Evolutionary conservation across 2,797 vertebrate genomes (phyloP), one percentile per base, ranked within the genome.

Genomic region (Hydrocynus forskahlii): DNA sequence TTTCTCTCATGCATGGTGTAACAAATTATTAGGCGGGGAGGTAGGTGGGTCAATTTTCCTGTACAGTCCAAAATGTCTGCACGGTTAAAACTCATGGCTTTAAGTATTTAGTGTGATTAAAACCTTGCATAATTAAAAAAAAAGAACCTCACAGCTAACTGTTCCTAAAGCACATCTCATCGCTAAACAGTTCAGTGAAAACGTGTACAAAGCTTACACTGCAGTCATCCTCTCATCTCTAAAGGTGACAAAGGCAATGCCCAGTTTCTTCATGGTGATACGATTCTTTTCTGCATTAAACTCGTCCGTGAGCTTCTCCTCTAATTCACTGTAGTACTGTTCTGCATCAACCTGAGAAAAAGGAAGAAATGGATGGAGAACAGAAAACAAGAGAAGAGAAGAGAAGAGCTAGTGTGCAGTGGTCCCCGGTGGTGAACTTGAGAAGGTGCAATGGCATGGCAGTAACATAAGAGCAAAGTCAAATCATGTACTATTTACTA

Each of bases 311-410:
- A 98, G 92, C 86, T 97, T 98, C 89, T 99, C 97, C 83, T 99
- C 98, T 81, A 99, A 83, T 88, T 99, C 97, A 14, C 97, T 96
- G 0, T 99, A 99, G 85, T 99, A 98, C 86, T 99, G 97, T 85
- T 99, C 97, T 0, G 98, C 98, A 21, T 99, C 97, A 86, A 99
- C 97, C 98, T 99, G 92, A 21, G 1, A 13, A 75, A 45, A 17
- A 78, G 81, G 67, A 71, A 52, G 29, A 86, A 75, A 59, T 29
- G 29, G 1, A 29, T 29, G 29, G 38, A 74, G 35, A 63, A 16
- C 48, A 79, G 25, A 79, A 77, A 59, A 68, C 45, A 81, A 67
- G 70, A 52, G 50, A 86, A 7, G 73, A 68, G 64, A 60, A 72
- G 55, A 64, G 40, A n/a, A 25, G 19, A 79, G 83, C 87, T 89